Base-by-base conservation (phyloP, 2,797 vertebrate genomes). In the Diceros bicornis region DNA sequence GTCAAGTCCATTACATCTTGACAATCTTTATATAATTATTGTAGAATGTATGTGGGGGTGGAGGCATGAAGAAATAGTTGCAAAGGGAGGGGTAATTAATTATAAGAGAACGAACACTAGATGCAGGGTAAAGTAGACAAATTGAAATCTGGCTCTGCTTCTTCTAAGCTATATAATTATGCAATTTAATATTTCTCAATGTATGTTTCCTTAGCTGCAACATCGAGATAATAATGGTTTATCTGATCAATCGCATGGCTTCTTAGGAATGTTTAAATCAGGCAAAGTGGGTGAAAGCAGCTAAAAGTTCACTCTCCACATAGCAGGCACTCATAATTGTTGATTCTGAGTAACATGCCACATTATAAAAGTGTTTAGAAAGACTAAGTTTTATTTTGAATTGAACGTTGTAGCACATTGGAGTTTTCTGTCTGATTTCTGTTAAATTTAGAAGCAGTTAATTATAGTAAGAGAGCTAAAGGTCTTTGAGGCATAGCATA, bases 321-420 rank as follows among this genome's bases (percentile, higher is more conserved):
- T 37, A 50, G 12, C n/a, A 84, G 88, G 21, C 7, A 7, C 4
- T 78, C 47, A 34, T n/a, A 86, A 78, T 68, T 72, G 13, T 41
- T 72, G 66, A 91, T 93, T 74, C 55, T 77, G 20, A 87, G n/a
- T 77, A 71, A 61, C 14, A 66, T 13, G 13, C 6, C n/a, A 55
- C 3, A 21, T 71, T 95, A 81, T 27, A 9, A 59, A 96, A 90
- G 18, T 50, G 1, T 74, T 72, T 81, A 61, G 29, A 89, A 96
- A 69, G 69, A 59, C 12, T 57, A 20, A 78, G 2, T 27, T 92
- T 90, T 96, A 44, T 71, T 91, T 89, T 95, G 47, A 94, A 94
- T 59, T 93, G 52, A 55, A 64, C 44, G 14, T 23, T 37, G 18
- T 47, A 52, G 12, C 75, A 83, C 34, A 4, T 17, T 82, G n/a